These are phyloP conservation scores for Carcharodon carcharias DNA, from an alignment of 2,797 vertebrate genomes.

Conservation along the genomic window DNA sequence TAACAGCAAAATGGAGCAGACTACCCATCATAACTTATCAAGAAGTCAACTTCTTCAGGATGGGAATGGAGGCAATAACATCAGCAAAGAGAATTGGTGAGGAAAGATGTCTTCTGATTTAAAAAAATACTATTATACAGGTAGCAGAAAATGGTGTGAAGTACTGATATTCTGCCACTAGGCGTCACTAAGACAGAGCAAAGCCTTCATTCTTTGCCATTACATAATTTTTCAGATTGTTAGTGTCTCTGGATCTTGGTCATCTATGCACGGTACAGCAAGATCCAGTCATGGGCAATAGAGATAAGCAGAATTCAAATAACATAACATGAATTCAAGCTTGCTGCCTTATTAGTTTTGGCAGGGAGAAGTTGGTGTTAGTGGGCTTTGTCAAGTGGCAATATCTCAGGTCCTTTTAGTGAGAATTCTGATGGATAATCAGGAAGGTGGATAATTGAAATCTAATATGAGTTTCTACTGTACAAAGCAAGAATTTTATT, in stretches of 20 bases:
- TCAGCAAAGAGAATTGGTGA: neutral
- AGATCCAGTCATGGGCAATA: neutral
- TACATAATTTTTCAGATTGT: neutral
- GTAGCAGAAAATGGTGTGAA: neutral
- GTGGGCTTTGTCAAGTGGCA: neutral
- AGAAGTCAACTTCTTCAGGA: too few species aligned
- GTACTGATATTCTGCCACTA: neutral
- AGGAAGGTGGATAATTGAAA: neutral
- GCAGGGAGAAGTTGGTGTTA: neutral
- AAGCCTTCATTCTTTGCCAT: neutral
- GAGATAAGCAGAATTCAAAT: neutral
- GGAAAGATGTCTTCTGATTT: neutral
- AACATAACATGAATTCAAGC: neutral
- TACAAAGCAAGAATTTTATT: neutral
- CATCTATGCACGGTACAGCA: neutral
- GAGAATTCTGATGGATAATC: neutral
- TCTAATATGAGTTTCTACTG: neutral
- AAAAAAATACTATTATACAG: neutral
- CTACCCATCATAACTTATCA: too few species aligned
- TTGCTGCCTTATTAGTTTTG: neutral
- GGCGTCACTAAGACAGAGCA: neutral
- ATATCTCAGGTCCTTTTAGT: neutral
- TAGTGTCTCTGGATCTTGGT: neutral
- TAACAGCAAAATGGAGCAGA: too few species aligned
- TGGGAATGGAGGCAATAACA: neutral